Base-by-base conservation (phyloP, 2,797 vertebrate genomes). In the Enteromius paludinosus region DNA sequence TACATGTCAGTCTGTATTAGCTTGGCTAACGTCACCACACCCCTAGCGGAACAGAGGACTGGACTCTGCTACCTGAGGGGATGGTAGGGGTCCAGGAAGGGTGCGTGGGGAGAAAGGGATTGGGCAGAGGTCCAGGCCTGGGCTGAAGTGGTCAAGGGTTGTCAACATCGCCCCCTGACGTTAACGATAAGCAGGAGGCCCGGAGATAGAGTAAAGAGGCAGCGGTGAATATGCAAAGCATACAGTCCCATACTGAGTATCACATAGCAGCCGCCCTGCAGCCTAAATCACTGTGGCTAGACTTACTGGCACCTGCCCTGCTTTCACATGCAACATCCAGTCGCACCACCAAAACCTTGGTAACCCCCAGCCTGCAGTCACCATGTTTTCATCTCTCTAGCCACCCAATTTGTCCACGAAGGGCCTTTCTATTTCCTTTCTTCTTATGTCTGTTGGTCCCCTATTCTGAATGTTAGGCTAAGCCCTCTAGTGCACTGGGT, bases 281-380 rank as follows among this genome's bases (percentile, higher is more conserved):
- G 94, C 94, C 96, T 95, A 93, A 98, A 97, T 97, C 96, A 96
- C 93, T 87, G 91, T 92, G 97, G 98, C 97, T 98, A 99, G 97
- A 99, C 97, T 97, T 96, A 97, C 96, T 97, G 97, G 97, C 97
- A 98, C 97, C 97, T 97, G 97, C 94, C 77, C 94, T 97, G 95
- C 96, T 96, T 96, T 96, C 96, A 96, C 95, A 97, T 96, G 96
- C 96, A 75, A 41, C 80, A 74, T 68, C 61, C 62, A 66, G 71
- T 74, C 71, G 23, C 71, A 47, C 71, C 4, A 66, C 80, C 80
- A 68, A 82, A 82, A 75, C 71, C 61, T 74, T 54, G 23, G 62
- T 61, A 82, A 54, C 80, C 80, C 59, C 71, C 80, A 68, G 23
- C 71, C 62, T 56, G 62, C 61, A 82, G 61, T 38, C 17, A 38